These are phyloP conservation scores for Drosophila rubida DNA, from an alignment of 2,888 invertebrate species.

Conservation along the genomic window DNA sequence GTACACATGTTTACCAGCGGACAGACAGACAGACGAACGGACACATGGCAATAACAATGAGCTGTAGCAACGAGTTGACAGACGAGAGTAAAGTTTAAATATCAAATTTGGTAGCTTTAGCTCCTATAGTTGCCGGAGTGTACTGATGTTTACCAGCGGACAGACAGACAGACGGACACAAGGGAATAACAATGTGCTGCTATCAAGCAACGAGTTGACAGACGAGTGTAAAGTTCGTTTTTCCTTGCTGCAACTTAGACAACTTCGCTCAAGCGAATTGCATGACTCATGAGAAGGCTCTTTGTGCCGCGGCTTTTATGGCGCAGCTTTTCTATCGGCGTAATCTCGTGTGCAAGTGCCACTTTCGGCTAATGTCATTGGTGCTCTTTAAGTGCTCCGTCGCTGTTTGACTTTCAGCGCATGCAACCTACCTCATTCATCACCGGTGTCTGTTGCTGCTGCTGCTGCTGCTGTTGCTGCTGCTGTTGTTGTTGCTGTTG, in stretches of 20 bases:
- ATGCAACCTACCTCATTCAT: constrained; percentile 84
- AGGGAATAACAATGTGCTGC: too few relatives aligned
- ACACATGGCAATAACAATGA: too few relatives aligned
- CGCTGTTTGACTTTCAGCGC: constrained; percentile 51
- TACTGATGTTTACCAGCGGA: too few relatives aligned
- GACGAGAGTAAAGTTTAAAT: too few relatives aligned
- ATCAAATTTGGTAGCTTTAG: too few relatives aligned
- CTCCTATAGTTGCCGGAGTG: too few relatives aligned
- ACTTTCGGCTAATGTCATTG: constrained; percentile 42
- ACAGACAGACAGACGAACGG: too few relatives aligned
- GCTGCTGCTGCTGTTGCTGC: constrained; percentile 61
- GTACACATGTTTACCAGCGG: too few relatives aligned
- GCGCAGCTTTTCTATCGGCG: background rate
- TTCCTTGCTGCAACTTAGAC: background rate
- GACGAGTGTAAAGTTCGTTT: background rate
- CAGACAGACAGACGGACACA: too few relatives aligned
- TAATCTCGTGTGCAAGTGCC: constrained; percentile 21
- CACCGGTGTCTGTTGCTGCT: constrained; percentile 77
- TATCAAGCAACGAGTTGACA: background rate
- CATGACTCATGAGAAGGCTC: constrained; percentile 1
- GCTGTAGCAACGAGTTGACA: too few relatives aligned
- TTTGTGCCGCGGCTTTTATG: background rate
- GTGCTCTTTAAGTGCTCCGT: constrained; percentile 47
- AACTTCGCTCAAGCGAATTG: background rate
- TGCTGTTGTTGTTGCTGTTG: constrained; percentile 61